These are phyloP conservation scores for Syrmaticus mikado DNA, from an alignment of 2,113 vertebrate genomes.

Conservation along the genomic window DNA sequence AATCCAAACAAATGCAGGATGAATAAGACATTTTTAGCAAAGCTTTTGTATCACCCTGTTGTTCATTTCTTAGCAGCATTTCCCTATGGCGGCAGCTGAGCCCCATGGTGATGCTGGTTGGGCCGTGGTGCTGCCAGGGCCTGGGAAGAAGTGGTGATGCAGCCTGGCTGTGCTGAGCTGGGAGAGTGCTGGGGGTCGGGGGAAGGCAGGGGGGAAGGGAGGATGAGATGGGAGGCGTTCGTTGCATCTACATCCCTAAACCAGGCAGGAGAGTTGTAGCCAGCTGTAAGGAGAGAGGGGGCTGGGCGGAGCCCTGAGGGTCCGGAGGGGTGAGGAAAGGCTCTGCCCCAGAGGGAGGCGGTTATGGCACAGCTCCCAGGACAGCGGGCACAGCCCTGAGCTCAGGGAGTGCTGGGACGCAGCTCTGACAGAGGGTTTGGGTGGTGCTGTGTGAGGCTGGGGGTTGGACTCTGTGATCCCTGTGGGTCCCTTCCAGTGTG, in stretches of 20 bases:
- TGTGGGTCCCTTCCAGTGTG: neutral
- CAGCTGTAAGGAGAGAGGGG: no score
- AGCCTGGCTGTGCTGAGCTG: no score
- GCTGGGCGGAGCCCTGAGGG: no score
- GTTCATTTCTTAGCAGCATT: neutral
- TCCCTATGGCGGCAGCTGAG: neutral
- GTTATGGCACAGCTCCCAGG: neutral
- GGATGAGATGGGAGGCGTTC: neutral
- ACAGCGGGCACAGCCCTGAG: neutral
- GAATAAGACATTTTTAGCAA: neutral
- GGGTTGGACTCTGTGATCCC: neutral
- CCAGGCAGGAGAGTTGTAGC: accelerated
- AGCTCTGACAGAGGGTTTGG: neutral
- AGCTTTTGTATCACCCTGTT: neutral
- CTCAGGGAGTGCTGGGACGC: no score
- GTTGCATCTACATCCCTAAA: neutral
- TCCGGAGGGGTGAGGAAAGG: neutral
- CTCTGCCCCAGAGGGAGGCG: neutral
- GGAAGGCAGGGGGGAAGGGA: accelerated
- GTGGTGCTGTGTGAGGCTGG: neutral
- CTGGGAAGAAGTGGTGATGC: accelerated
- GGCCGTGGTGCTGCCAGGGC: neutral
- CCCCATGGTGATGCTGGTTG: neutral
- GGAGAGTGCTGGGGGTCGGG: accelerated
- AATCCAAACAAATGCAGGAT: neutral